Conservation (phyloP, 2,797 vertebrate species). For the Centropyge bicolor region DNA sequence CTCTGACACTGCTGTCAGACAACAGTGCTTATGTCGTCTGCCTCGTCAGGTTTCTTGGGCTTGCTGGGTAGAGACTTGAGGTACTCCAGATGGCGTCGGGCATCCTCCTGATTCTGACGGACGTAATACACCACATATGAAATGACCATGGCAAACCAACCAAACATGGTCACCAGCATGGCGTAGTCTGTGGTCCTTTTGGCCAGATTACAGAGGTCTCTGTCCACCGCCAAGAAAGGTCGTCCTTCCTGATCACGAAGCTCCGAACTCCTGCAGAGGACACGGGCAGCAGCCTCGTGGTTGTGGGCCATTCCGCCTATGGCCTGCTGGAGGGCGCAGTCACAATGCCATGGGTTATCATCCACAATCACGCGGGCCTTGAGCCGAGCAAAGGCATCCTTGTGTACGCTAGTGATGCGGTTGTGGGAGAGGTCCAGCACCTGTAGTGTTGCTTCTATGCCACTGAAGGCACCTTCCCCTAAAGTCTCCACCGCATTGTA, state of each 20-base stretch:
- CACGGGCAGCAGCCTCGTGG: conserved; percentile 92
- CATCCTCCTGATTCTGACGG: conserved; percentile 98
- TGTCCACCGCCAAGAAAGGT: conserved; percentile 92
- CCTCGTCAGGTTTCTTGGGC: conserved; percentile 96
- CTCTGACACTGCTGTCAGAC: conserved; percentile 84
- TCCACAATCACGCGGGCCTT: conserved; percentile 95
- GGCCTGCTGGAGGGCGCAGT: conserved; percentile 97
- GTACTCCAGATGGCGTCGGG: conserved; percentile 97
- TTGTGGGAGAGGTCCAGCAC: conserved; percentile 97
- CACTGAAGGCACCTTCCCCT: conserved; percentile 95
- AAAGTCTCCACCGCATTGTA: conserved; percentile 96
- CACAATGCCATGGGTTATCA: conserved; percentile 99
- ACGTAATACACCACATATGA: conserved; percentile 99
- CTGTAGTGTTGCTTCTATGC: conserved; percentile 94
- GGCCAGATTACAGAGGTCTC: conserved; percentile 95
- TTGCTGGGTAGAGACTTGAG: conserved; percentile 99
- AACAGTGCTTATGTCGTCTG: conserved; percentile 97
- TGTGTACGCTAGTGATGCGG: conserved; percentile 96
- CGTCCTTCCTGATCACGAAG: conserved; percentile 92
- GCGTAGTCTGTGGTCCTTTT: conserved; percentile 98
- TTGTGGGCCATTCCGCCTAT: conserved; percentile 96
- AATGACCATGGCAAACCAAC: conserved; percentile 99
- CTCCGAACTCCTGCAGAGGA: conserved; percentile 96
- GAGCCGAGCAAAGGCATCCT: conserved; percentile 94
- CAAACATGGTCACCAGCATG: conserved; percentile 99